Percentiles rank a stretch among this genome's conserved stretches.
Evolutionary conservation across 30 jellyfish, hydroid and myxozoan species (phyloP).

Genomic region (Chrysaora quinquecirrha): DNA sequence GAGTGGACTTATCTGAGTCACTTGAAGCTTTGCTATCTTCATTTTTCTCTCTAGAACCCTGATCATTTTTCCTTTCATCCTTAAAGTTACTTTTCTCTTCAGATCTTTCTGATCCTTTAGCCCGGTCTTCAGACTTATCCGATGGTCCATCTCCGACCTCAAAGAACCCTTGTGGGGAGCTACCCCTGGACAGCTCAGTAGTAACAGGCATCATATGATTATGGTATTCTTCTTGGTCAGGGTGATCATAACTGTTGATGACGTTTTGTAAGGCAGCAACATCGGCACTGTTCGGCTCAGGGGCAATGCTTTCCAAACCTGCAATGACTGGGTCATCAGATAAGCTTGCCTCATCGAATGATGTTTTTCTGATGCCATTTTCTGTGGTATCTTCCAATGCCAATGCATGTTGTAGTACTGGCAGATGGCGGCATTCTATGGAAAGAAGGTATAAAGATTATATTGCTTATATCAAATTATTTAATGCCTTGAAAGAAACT

Average conservation of each 20-base stretch:
- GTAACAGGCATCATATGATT: background rate
- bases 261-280: conserved; percentile 43
- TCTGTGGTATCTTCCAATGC: background rate
- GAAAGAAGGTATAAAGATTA: background rate
- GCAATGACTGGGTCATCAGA: conserved; percentile 5
- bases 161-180: background rate
- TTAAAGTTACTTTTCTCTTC: background rate
- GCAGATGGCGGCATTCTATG: background rate
- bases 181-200: background rate
- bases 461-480: background rate
- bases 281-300: conserved; percentile 21
- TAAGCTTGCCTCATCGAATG: background rate
- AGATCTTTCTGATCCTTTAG: background rate
- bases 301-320: conserved; percentile 7
- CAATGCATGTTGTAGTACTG: background rate
- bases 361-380: background rate
- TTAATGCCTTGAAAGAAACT: too few relatives aligned
- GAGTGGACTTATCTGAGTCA: background rate
- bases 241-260: conserved; percentile 37
- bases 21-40: background rate
- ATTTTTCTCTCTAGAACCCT: background rate
- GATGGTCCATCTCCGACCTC: background rate
- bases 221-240: background rate
- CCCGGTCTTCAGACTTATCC: background rate
- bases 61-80: conserved; percentile 1